These are phyloP conservation scores for Diadumene lineata DNA, from an alignment of 92 coral and sea anemone species.

Conservation along the genomic window DNA sequence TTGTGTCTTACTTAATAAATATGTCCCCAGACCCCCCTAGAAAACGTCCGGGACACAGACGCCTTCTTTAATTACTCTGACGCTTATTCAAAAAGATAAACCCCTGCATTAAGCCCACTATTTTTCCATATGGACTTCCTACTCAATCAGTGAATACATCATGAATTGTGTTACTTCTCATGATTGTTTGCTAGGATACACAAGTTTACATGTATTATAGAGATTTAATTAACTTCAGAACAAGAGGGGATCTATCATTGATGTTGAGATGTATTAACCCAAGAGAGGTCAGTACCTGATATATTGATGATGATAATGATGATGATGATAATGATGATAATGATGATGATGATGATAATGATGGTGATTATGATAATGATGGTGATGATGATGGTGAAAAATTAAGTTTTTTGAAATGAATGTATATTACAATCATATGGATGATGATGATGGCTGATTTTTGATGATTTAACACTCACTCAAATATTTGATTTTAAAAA, in stretches of 20 bases:
- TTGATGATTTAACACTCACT: not conserved
- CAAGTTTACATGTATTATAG: constrained; percentile 92
- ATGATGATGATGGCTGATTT: not conserved
- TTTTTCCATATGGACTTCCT: too few species aligned
- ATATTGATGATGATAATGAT: not conserved
- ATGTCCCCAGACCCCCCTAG: too few species aligned
- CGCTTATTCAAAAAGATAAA: too few species aligned
- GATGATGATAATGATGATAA: not conserved
- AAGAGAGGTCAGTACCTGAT: constrained; percentile 67
- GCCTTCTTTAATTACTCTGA: too few species aligned
- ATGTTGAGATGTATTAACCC: constrained; percentile 97
- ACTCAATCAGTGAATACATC: too few species aligned
- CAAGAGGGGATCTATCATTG: constrained; percentile 84
- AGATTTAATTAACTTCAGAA: constrained; percentile 89
- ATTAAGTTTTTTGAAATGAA: not conserved
- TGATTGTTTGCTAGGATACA: too few species aligned
- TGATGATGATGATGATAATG: not conserved
- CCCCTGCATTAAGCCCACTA: too few species aligned
- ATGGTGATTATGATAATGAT: not conserved
- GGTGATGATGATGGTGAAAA: not conserved
- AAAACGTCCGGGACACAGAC: too few species aligned
- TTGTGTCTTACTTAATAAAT: too few species aligned
- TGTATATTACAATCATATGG: not conserved
- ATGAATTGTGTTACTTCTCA: too few species aligned
- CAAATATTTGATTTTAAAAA: too few species aligned